Evolutionary conservation across 2,888 invertebrate genomes (phyloP), one percentile per base, ranked within the genome.

Genomic region (Trypoxylon attenuatum): DNA sequence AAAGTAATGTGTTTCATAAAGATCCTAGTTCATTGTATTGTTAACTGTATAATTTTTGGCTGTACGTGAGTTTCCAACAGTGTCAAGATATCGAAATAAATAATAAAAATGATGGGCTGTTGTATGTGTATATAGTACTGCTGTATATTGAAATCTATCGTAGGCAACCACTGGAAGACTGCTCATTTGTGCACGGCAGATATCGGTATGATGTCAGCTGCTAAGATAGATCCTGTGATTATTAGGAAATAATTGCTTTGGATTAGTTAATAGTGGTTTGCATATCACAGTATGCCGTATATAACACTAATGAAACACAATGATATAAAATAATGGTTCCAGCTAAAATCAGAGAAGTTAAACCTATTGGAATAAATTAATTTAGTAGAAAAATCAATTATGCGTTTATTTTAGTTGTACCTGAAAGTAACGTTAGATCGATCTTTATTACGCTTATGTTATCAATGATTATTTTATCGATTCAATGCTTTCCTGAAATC

Each of bases 221-320:
- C 88, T 88, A 84, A 82, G 82, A 83, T 82, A 86, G 84, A 84
- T 82, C 84, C 84, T 87, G 84, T 83, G 85, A 84, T 85, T 85
- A 86, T 87, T 86, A 86, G 81, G 77, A 81, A 85, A 82, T 75
- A 83, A 83, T 76, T 80, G 81, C 80, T 75, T 80, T 80, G 71
- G 75, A 82, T 87, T 85, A 84, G 84, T 84, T 71, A 67, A 60
- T 70, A 50, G 64, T 71, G 70, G 53, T 64, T 68, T 64, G 51
- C 73, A 75, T 72, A 73, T 75, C 68, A 74, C 73, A 76, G 72
- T 77, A 74, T 71, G 61, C 68, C n/a, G n/a, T 73, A 77, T 77
- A 71, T 63, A 77, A 81, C 78, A 79, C 78, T 81, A 81, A 81
- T 68, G 79, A 80, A 78, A 81, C 79, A 82, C 74, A 81, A 79